These are phyloP conservation scores for Pandion haliaetus DNA, from an alignment of 2,113 vertebrate genomes.

Conservation along the genomic window DNA sequence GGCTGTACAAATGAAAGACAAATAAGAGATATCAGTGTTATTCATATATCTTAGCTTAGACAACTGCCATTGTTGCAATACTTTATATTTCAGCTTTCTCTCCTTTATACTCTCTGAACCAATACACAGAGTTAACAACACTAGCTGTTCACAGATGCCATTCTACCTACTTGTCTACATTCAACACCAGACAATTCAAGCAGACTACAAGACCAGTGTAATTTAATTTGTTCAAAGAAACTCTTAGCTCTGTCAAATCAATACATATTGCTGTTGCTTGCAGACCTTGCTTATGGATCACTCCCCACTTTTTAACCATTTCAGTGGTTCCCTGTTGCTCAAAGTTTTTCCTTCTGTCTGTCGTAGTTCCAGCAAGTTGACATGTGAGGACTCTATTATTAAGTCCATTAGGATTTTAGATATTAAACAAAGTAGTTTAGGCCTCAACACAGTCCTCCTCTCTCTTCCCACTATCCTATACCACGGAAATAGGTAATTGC, in stretches of 20 bases:
- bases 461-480: background rate
- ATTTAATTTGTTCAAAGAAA: background rate
- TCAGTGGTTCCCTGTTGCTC: background rate
- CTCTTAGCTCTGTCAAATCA: background rate
- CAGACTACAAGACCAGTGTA: background rate
- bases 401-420: background rate
- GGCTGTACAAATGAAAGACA: slow-evolving; percentile 61
- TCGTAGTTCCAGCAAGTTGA: background rate
- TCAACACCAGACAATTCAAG: background rate
- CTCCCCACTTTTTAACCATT: background rate
- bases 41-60: background rate
- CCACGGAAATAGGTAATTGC: background rate
- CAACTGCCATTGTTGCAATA: background rate
- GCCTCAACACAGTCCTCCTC: background rate
- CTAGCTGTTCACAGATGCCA: background rate
- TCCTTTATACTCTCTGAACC: background rate
- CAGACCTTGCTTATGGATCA: background rate
- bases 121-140: background rate
- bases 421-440: background rate
- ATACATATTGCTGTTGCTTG: background rate
- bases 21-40: background rate
- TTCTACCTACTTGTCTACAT: background rate
- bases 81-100: background rate
- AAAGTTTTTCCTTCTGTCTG: background rate
- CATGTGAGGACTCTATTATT: fast-evolving